Evolutionary conservation across 1,140 invertebrate species (phyloP).

Genomic region (Odontomachus brunneus): DNA sequence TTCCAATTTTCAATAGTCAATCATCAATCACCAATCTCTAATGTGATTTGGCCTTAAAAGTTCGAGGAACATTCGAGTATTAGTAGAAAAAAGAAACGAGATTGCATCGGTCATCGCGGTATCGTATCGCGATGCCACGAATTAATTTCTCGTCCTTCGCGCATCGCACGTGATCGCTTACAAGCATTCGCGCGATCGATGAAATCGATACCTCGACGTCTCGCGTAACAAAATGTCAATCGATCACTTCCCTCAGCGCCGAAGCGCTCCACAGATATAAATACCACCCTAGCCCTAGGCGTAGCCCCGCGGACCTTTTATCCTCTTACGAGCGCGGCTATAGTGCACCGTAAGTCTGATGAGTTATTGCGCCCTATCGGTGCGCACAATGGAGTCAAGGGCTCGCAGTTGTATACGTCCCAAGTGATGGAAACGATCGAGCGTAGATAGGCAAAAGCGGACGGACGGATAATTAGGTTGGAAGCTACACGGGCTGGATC

Average conservation of each 20-base stretch:
- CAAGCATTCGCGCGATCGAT: too few species aligned
- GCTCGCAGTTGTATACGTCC: constrained; percentile 58
- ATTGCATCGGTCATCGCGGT: too few species aligned
- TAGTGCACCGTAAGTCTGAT: constrained; percentile 51
- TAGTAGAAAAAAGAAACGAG: too few species aligned
- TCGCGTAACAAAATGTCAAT: constrained; percentile 69
- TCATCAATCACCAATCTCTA: too few species aligned
- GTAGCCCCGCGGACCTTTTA: constrained; percentile 14
- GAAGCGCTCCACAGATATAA: constrained; percentile 48
- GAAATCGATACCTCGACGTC: constrained; percentile 69
- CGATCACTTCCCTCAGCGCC: constrained; percentile 53
- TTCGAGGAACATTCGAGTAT: too few species aligned
- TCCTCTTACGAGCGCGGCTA: constrained; percentile 25
- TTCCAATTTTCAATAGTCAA: too few species aligned
- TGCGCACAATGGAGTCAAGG: constrained; percentile 59
- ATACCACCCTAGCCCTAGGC: constrained; percentile 57
- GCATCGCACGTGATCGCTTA: too few species aligned
- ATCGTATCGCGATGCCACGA: too few species aligned
- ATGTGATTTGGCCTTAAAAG: too few species aligned
- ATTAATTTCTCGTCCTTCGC: too few species aligned
- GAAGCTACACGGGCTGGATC: background rate
- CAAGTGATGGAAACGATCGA: constrained; percentile 62
- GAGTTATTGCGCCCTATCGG: constrained; percentile 66
- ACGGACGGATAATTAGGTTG: constrained; percentile 53
- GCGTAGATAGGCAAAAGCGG: constrained; percentile 35